Evolutionary conservation across 1,140 invertebrate species (phyloP).

Genomic region (Coboldia fuscipes): DNA sequence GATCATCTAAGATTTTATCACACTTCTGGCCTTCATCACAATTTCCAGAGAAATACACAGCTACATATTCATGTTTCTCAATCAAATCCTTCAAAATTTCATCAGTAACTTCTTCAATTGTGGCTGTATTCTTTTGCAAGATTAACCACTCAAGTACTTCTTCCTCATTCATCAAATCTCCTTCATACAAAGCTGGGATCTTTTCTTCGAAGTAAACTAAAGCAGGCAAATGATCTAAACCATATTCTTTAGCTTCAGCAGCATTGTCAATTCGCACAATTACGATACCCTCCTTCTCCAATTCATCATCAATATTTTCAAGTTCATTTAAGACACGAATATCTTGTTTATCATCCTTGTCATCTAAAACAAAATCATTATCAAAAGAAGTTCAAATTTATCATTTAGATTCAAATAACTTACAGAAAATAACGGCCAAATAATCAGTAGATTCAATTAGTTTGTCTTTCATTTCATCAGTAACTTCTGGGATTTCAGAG

Average conservation of each 20-base stretch:
- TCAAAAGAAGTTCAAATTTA: too few relatives aligned
- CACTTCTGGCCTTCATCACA: conserved; percentile 74
- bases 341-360: conserved; percentile 76
- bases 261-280: conserved; percentile 77
- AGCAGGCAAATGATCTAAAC: conserved; percentile 72
- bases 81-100: conserved; percentile 74
- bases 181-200: conserved; percentile 78
- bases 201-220: conserved; percentile 82
- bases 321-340: conserved; percentile 70
- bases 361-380: conserved; percentile 44
- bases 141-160: conserved; percentile 79
- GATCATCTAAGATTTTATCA: conserved; percentile 59
- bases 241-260: conserved; percentile 73
- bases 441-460: conserved; percentile 59
- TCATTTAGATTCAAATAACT: too few relatives aligned
- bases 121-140: conserved; percentile 73
- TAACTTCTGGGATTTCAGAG: conserved; percentile 79
- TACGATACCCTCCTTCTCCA: conserved; percentile 73
- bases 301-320: conserved; percentile 82
- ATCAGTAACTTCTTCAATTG: conserved; percentile 81
- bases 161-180: conserved; percentile 78
- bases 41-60: conserved; percentile 78
- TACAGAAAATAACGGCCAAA: conserved; percentile 71
- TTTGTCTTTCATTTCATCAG: conserved; percentile 84
- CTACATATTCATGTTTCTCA: conserved; percentile 80